Evolutionary conservation across 2,797 vertebrate genomes (phyloP), one percentile per base, ranked within the genome.

Genomic region (Parotocinclus haroldoi): DNA sequence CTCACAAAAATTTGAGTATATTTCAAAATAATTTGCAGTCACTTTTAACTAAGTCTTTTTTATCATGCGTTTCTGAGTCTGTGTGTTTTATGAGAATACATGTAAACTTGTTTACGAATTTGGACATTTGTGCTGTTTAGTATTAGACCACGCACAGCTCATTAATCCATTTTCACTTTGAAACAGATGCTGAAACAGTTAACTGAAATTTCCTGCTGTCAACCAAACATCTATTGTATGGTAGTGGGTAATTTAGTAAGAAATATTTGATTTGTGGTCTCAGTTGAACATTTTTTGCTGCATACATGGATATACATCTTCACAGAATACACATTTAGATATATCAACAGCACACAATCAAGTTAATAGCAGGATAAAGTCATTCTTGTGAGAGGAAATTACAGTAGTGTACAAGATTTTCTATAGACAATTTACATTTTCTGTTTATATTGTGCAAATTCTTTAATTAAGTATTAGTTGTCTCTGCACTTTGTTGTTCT

Each of bases 101-200:
- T 39, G 46, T 54, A 82, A 79, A 85, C 84, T 78, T 68, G 77
- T 68, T 75, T 64, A 58, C 79, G 86, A 81, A 87, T 86, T 82
- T 77, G 63, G 42, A 76, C 74, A 79, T 81, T n/a, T 79, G 78
- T 77, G 53, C 86, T 88, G 88, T 85, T 86, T 84, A 82, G 85
- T 74, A 88, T 89, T 88, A 85, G 83, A 76, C 81, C 85, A 80
- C 85, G 88, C 84, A 49, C 84, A 84, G 82, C 76, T 77, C 70
- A 69, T 77, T 78, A 77, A 68, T 77, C 63, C 58, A 64, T 71
- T 79, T 78, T 74, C 72, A 80, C 66, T 72, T 58, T 68, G 73
- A 62, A 89, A 87, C 87, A 88, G 83, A 81, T 88, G 87, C 83
- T 89, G 66, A 86, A 80, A 82, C 85, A 39, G n/a, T 18, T 14